A percentile compares a stretch with the other conserved stretches of the same genome.
These are phyloP conservation scores for Opisthograptis luteolata DNA, from an alignment of 2,888 invertebrate species.

Conservation along the genomic window DNA sequence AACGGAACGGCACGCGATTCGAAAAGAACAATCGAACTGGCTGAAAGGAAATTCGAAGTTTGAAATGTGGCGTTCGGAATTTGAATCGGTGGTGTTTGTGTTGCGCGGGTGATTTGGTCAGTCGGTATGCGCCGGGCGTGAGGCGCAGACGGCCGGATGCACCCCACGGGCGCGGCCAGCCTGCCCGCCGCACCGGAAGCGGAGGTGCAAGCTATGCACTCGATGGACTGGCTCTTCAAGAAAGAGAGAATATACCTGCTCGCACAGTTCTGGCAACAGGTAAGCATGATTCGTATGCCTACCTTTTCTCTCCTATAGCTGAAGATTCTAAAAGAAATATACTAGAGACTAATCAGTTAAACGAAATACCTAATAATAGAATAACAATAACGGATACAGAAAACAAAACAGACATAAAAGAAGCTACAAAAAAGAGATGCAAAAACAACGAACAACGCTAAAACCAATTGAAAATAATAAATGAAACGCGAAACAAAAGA, in stretches of 20 bases:
- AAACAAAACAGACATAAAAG: not conserved
- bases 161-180: constrained; percentile 89
- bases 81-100: constrained; percentile 36
- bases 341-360: not conserved
- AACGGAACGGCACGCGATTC: constrained; percentile 65
- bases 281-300: constrained; percentile 71
- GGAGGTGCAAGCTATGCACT: constrained; percentile 97
- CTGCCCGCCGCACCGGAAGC: constrained; percentile 93
- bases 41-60: constrained; percentile 37
- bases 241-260: constrained; percentile 97
- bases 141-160: constrained; percentile 86
- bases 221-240: constrained; percentile 98
- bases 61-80: constrained; percentile 51
- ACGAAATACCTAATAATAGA: not conserved
- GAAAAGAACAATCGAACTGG: constrained; percentile 64
- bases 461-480: constrained; percentile 7
- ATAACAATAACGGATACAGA: not conserved
- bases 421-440: not conserved
- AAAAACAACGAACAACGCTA: not conserved
- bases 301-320: constrained; percentile 5
- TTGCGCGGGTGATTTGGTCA: constrained; percentile 47
- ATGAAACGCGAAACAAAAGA: constrained; percentile 23
- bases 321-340: not conserved
- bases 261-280: constrained; percentile 99
- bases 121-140: constrained; percentile 64